Conservation (phyloP, 2,113 vertebrate species). For the Tenebrosternarchus preto region DNA sequence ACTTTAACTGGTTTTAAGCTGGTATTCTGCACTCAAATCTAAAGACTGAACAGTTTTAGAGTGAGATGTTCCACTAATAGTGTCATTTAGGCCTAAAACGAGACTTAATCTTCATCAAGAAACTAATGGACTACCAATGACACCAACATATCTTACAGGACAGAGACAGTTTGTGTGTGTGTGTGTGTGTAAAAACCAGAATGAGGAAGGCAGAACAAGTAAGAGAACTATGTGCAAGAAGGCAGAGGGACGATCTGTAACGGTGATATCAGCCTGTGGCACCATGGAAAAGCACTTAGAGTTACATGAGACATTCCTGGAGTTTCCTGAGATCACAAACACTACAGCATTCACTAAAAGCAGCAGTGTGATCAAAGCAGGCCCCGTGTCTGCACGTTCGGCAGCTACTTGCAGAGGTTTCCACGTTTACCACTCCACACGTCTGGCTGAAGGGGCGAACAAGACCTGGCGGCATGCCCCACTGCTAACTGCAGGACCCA, state of each 20-base stretch:
- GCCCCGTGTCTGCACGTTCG: slow-evolving; percentile 1
- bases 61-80: slow-evolving; percentile 1
- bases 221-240: not conserved
- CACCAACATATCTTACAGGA: not conserved
- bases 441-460: not conserved
- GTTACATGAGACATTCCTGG: slow-evolving; percentile 20
- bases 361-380: slow-evolving; percentile 33
- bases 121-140: not conserved
- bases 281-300: slow-evolving; percentile 54
- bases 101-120: not conserved
- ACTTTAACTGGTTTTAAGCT: slow-evolving; percentile 27
- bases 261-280: slow-evolving; percentile 35
- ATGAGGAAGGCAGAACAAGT: not conserved
- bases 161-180: too few species aligned
- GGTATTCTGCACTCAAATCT: not conserved
- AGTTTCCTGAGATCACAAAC: slow-evolving; percentile 41
- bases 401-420: not conserved
- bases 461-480: not conserved
- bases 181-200: not conserved
- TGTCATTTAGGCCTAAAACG: not conserved
- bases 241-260: slow-evolving; percentile 14
- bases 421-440: not conserved
- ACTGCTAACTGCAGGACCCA: not conserved
- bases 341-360: slow-evolving; percentile 7
- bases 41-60: not conserved